Conservation (phyloP, 2,113 vertebrate genomes). For the Proterorhinus semilunaris region DNA sequence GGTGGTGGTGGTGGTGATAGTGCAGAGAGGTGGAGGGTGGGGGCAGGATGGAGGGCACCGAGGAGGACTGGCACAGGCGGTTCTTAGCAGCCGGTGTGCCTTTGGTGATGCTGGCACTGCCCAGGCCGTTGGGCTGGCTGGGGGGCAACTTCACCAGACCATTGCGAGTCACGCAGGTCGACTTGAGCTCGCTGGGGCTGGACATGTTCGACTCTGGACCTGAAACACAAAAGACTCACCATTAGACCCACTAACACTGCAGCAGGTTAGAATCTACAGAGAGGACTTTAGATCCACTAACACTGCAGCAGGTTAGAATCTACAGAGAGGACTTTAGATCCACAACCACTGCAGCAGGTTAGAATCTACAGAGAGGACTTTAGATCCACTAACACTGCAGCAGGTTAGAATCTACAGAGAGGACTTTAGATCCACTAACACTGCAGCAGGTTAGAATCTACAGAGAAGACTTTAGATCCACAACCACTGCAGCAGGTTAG, state of each 20-base stretch:
- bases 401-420: too few relatives aligned
- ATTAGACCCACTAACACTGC: background rate
- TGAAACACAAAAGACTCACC: constrained; percentile 21
- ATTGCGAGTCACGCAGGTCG: constrained; percentile 94
- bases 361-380: too few relatives aligned
- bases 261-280: background rate
- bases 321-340: too few relatives aligned
- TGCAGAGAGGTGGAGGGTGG: constrained; percentile 80
- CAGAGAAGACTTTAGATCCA: too few relatives aligned
- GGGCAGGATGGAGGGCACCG: constrained; percentile 86
- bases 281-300: too few relatives aligned
- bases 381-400: too few relatives aligned
- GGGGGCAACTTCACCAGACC: constrained; percentile 94
- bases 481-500: too few relatives aligned
- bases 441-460: too few relatives aligned
- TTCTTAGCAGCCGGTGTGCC: constrained; percentile 96
- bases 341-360: too few relatives aligned
- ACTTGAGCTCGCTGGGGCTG: constrained; percentile 87
- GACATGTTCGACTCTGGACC: constrained; percentile 83
- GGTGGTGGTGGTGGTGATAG: constrained; percentile 78
- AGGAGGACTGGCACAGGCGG: constrained; percentile 94
- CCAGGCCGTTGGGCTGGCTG: constrained; percentile 89
- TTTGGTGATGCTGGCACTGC: constrained; percentile 98
- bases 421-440: too few relatives aligned
- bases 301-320: too few relatives aligned